Base-by-base conservation (phyloP, 2,888 invertebrate genomes). In the Chrysodeixis includens region DNA sequence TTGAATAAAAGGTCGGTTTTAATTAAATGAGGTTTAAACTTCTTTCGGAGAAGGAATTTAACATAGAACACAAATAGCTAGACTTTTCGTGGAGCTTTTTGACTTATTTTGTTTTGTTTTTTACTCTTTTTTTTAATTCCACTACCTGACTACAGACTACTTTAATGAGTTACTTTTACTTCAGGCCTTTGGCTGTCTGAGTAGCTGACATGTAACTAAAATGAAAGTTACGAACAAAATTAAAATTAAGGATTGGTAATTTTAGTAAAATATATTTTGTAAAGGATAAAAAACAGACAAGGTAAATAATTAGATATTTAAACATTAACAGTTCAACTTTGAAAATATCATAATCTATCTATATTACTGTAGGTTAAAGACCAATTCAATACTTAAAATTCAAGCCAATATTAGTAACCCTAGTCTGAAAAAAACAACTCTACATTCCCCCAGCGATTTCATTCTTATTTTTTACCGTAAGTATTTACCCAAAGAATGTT, bases 1-100 rank as follows among this genome's bases (percentile, higher is more conserved):
- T 83, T 74, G 85, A 85, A 85, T 88, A 82, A 84, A 84, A 81
- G 78, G 80, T 82, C 79, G 79, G 83, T 79, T 88, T 86, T 86
- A 89, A 89, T 88, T 86, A 86, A 86, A 86, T 79, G 73, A 78
- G 69, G 70, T 72, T 79, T 66, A 64, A 75, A 72, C 64, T 71
- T 73, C 64, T 71, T 75, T 73, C 49, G 53, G 51, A 54, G 51
- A 62, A 66, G 56, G 56, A 69, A 68, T 55, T 56, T 59, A 49
- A 66, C 62, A 54, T 35, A 66, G 54, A 26, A 46, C 30, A 66
- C 66, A 69, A 62, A 60, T 66, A 74, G 18, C 46, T 62, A 49
- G 54, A 32, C 56, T 55, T 60, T 30, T 55, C 30, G 51, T 56
- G 46, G 22, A 54, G 6, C 14, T 66, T 49, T 62, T 64, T 69